Percentiles rank a stretch among this genome's conserved stretches.
Evolutionary conservation across 2,888 invertebrate species (phyloP).

Genomic region (Hymenopus coronatus): DNA sequence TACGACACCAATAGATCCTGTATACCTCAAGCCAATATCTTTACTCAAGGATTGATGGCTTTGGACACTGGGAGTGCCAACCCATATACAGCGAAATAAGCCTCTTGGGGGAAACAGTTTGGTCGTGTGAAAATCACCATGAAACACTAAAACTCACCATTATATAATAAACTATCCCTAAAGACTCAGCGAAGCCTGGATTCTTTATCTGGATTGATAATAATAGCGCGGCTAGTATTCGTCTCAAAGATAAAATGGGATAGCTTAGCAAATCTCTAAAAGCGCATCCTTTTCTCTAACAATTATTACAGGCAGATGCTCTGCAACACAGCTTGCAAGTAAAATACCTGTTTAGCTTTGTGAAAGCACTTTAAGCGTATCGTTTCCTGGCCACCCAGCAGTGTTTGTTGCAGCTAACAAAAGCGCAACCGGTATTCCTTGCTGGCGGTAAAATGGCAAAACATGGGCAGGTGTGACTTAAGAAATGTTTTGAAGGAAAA

Average conservation of each 20-base stretch:
- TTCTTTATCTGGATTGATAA: too few species aligned
- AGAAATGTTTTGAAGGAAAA: neutral
- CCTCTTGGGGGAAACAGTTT: too few species aligned
- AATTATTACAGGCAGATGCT: neutral
- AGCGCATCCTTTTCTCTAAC: neutral
- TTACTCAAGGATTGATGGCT: too few species aligned
- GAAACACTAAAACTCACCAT: too few species aligned
- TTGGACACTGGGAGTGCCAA: too few species aligned
- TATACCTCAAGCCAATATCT: too few species aligned
- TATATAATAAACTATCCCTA: too few species aligned
- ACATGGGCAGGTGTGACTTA: neutral
- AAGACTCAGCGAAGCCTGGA: too few species aligned
- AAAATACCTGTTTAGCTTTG: neutral
- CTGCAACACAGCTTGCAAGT: neutral
- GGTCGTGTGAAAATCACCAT: too few species aligned
- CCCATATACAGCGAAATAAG: too few species aligned
- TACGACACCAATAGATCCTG: too few species aligned
- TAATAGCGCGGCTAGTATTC: neutral
- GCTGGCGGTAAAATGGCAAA: neutral
- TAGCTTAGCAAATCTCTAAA: neutral
- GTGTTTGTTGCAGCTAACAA: neutral
- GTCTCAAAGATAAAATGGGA: neutral
- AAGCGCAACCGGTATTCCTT: neutral
- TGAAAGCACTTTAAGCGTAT: neutral
- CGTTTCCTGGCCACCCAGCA: neutral